Evolutionary conservation across 2,888 invertebrate species (phyloP).

Genomic region (Pyralis farinalis): DNA sequence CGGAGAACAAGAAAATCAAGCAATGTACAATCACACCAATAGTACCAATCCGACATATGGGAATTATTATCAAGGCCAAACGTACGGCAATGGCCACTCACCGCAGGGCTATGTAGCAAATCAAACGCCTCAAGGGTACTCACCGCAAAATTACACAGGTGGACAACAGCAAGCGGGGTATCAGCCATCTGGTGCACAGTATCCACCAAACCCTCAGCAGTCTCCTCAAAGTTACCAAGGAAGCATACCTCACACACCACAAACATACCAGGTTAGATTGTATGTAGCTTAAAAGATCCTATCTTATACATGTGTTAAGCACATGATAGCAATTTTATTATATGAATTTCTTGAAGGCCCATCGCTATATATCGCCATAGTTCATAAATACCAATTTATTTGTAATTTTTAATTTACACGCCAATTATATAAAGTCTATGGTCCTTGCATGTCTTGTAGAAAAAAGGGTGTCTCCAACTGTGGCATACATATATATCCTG

Average conservation of each 20-base stretch:
- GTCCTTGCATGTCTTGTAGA: too few species aligned
- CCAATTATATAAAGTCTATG: too few species aligned
- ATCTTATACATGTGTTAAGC: too few species aligned
- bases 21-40: conserved; percentile 68
- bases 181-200: conserved; percentile 57
- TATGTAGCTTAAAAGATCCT: too few species aligned
- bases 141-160: conserved; percentile 61
- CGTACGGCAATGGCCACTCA: conserved; percentile 71
- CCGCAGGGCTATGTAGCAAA: conserved; percentile 67
- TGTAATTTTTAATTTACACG: too few species aligned
- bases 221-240: conserved; percentile 66
- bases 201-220: conserved; percentile 66
- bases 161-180: conserved; percentile 53
- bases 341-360: too few species aligned
- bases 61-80: conserved; percentile 71
- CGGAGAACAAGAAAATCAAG: conserved; percentile 67
- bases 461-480: too few species aligned
- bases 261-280: conserved; percentile 81
- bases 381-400: too few species aligned
- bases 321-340: too few species aligned
- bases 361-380: too few species aligned
- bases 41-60: conserved; percentile 64
- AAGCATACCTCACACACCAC: conserved; percentile 68
- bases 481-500: too few species aligned
- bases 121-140: conserved; percentile 61